Evolutionary conservation across 1,140 invertebrate species (phyloP), one percentile per base, ranked within the genome.

Genomic region (Ladona fulva): DNA sequence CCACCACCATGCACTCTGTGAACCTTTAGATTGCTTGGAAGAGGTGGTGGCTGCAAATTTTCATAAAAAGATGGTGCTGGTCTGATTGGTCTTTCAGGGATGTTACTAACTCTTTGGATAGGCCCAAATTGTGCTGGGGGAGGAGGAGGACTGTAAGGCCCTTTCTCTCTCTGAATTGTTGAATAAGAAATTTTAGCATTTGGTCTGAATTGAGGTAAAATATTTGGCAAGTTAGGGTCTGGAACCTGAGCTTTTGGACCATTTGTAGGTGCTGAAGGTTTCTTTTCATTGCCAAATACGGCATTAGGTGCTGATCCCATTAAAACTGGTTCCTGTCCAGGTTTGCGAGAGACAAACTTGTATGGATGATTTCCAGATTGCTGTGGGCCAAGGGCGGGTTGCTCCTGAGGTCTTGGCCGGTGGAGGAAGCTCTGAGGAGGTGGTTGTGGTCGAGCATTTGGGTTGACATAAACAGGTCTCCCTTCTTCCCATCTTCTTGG

Each of bases 131-230:
- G 3, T 66, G 74, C 42, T 84, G 80, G 10, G 7, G 75, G 75
- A 19, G 75, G 75, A 7, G 75, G 75, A 11, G 19, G 19, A 76
- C 25, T 22, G 42, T 37, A 76, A 10, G 75, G 75, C 7, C 75
- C 37, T 14, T 37, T 76, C 14, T 42, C 75, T 19, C 75, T 42
- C 8, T 42, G 25, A 37, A 37, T 76, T 0, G 25, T 78, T 89
- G 89, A 0, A 86, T 86, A 24, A 85, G 84, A 0, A 1, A 88
- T 84, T 80, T 90, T 89, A 0, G 89, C 88, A 79, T 92, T 92
- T 0, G 91, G 91, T 76, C 91, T 84, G 78, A 92, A 92, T 80
- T 92, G 91, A 0, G 91, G 91, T 42, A 92, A 80, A 80, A 92
- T 92, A 80, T 92, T 92, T 0, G 91, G 91, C 74, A 92, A 80